phyloP scores from a whole-genome alignment of 1,140 invertebrate species.

The Polyergus mexicanus region DNA sequence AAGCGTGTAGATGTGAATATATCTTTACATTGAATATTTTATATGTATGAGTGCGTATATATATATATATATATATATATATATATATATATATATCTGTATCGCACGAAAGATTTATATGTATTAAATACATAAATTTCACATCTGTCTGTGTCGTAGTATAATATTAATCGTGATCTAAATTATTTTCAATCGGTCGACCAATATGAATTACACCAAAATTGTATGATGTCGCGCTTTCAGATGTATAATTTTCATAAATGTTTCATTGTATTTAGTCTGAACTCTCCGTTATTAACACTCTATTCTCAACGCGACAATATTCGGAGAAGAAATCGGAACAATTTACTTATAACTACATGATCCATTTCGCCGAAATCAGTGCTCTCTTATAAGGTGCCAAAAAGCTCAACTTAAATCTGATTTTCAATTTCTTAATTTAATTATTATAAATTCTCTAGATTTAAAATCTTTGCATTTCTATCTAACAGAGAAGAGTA shows the following conservation, averaged over 20 bases:
- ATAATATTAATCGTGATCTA: slow-evolving; percentile 53
- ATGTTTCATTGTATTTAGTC: slow-evolving; percentile 3
- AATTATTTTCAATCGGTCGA: slow-evolving; percentile 45
- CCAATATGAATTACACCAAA: slow-evolving; percentile 44
- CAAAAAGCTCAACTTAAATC: neutral
- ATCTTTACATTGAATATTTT: slow-evolving; percentile 4
- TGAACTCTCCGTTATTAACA: neutral
- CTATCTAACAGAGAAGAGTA: neutral
- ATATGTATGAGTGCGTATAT: neutral
- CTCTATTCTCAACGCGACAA: slow-evolving; percentile 1
- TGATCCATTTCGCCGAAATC: slow-evolving; percentile 21
- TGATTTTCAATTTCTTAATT: neutral
- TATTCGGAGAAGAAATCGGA: slow-evolving; percentile 37
- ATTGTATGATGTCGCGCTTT: slow-evolving; percentile 22
- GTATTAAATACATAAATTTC: neutral
- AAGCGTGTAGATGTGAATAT: slow-evolving; percentile 2
- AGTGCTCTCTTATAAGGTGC: slow-evolving; percentile 1
- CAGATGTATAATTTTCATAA: neutral
- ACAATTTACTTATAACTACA: slow-evolving; percentile 47
- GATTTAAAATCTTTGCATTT: slow-evolving; percentile 7
- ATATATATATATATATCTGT: neutral
- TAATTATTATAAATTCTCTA: neutral
- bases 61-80: neutral
- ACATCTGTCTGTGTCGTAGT: neutral
- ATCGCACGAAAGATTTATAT: slow-evolving; percentile 17